phyloP scores from a whole-genome alignment of 2,888 invertebrate species.

The Callosobruchus maculatus region DNA sequence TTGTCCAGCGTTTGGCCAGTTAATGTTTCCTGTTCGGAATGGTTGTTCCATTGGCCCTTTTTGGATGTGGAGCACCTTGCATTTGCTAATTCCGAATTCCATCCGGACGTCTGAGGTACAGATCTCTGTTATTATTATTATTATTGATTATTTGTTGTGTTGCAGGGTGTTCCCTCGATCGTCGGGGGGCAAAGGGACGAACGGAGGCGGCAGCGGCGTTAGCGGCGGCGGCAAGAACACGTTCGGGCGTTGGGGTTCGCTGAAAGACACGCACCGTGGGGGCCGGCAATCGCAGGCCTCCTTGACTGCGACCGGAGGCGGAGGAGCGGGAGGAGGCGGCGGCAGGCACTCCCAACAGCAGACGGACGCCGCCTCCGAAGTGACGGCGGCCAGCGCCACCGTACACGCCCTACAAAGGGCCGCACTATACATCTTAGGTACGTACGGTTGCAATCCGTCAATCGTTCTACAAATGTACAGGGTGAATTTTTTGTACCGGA shows the following conservation, averaged over 20 bases:
- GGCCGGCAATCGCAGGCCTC: conserved; percentile 61
- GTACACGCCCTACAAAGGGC: conserved; percentile 69
- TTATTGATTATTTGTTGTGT: conserved; percentile 1
- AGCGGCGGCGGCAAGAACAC: conserved; percentile 54
- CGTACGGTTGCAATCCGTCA: too few relatives aligned
- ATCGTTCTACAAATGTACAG: too few relatives aligned
- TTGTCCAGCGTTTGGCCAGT: too few relatives aligned
- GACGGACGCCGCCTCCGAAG: conserved; percentile 60
- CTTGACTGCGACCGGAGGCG: conserved; percentile 45
- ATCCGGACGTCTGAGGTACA: too few relatives aligned
- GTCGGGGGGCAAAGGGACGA: conserved; percentile 54
- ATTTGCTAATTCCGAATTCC: too few relatives aligned
- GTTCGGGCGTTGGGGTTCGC: conserved; percentile 75
- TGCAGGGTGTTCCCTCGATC: conserved; percentile 52
- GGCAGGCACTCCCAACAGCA: not conserved
- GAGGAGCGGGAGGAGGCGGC: not conserved
- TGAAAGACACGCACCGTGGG: conserved; percentile 55
- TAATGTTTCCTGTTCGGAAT: too few relatives aligned
- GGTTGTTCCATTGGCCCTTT: too few relatives aligned
- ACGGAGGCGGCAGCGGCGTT: conserved; percentile 32
- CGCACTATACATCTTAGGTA: conserved; percentile 74
- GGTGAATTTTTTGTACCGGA: too few relatives aligned
- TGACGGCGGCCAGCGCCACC: conserved; percentile 45
- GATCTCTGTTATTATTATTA: too few relatives aligned
- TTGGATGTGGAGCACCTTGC: too few relatives aligned